Percentiles rank a stretch among this genome's conserved stretches.
Conservation (phyloP, 1,140 invertebrate species). For the Drosophila elegans region DNA sequence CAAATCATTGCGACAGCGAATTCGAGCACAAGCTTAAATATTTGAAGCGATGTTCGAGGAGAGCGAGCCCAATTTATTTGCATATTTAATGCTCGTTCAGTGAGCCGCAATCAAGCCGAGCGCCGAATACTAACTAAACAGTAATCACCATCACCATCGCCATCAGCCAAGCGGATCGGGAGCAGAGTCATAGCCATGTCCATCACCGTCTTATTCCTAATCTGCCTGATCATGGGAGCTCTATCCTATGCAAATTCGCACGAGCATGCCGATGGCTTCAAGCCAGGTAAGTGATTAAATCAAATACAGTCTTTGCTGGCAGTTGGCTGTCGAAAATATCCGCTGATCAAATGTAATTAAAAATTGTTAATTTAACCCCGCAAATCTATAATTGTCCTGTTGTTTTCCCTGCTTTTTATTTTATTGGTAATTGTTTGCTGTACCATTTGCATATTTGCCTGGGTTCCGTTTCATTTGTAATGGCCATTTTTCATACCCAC, state of each 20-base stretch:
- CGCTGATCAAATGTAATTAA: not conserved
- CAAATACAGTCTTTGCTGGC: not conserved
- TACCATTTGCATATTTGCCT: slow-evolving; percentile 25
- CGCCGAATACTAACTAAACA: slow-evolving; percentile 26
- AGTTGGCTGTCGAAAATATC: no score
- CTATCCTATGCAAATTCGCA: slow-evolving; percentile 54
- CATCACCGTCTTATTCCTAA: slow-evolving; percentile 26
- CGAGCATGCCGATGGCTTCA: slow-evolving; percentile 77
- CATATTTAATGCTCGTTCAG: slow-evolving; percentile 54
- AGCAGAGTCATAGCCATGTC: slow-evolving; percentile 34
- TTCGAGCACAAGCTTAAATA: slow-evolving; percentile 39
- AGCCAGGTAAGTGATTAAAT: slow-evolving; percentile 68
- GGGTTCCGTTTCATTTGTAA: slow-evolving; percentile 21
- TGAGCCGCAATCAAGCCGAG: slow-evolving; percentile 24
- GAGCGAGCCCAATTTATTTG: slow-evolving; percentile 64
- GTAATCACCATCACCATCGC: slow-evolving; percentile 1
- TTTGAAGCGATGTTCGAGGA: slow-evolving; percentile 67
- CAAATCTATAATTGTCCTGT: not conserved
- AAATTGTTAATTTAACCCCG: not conserved
- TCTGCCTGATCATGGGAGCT: slow-evolving; percentile 57
- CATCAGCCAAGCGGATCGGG: slow-evolving; percentile 15
- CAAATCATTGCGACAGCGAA: slow-evolving; percentile 28
- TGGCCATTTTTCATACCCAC: slow-evolving; percentile 16
- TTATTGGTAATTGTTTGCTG: slow-evolving; percentile 29
- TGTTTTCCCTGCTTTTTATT: not conserved